These are phyloP conservation scores for Folsomia candida DNA, from an alignment of 2,888 invertebrate genomes.

Conservation along the genomic window DNA sequence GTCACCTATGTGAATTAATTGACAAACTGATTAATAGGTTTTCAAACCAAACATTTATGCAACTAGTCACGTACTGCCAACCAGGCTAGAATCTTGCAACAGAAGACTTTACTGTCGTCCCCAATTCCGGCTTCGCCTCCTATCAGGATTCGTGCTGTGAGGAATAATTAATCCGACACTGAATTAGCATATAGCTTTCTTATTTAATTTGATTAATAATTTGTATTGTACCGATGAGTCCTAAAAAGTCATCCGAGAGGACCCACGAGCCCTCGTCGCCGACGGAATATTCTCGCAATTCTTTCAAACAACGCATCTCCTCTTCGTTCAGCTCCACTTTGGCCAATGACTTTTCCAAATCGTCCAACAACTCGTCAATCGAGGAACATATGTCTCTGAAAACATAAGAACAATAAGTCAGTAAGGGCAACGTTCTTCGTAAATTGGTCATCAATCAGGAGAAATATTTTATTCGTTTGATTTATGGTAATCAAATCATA, in stretches of 20 bases:
- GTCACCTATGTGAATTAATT: constrained; percentile 42
- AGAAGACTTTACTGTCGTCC: constrained; percentile 63
- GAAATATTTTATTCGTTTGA: background rate
- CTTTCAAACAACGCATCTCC: constrained; percentile 73
- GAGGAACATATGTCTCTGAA: constrained; percentile 44
- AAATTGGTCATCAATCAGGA: background rate
- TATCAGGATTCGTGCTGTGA: constrained; percentile 42
- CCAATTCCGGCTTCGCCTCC: constrained; percentile 49
- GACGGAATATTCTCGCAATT: constrained; percentile 81
- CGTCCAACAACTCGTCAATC: constrained; percentile 69
- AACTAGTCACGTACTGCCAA: constrained; percentile 62
- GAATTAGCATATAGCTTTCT: background rate
- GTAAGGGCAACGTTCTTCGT: no score
- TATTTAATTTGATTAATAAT: background rate
- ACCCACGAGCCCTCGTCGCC: constrained; percentile 91
- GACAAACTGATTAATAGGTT: background rate
- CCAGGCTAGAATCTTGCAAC: constrained; percentile 70
- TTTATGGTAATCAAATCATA: no score
- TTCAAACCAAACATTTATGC: background rate
- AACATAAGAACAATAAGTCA: no score
- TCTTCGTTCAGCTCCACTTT: constrained; percentile 71
- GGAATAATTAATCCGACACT: background rate
- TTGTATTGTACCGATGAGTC: constrained; percentile 67
- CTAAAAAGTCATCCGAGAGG: constrained; percentile 80
- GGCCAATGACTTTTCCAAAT: constrained; percentile 63